Percentiles rank a stretch among this genome's conserved stretches.
Conservation (phyloP, 2,113 vertebrate genomes). For the Trichechus manatus region DNA sequence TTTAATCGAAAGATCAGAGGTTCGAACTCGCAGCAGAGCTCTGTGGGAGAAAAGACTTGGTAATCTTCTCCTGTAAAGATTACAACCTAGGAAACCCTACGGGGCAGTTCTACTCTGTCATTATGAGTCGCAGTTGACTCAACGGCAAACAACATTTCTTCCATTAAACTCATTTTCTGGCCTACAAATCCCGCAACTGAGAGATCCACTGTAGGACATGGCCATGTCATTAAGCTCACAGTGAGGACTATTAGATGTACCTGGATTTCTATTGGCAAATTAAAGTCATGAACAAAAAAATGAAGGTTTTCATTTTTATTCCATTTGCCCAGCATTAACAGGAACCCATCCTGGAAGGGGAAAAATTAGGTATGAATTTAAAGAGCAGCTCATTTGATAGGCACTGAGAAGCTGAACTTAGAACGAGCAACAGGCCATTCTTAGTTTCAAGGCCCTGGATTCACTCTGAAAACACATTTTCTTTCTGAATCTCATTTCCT, state of each 20-base stretch:
- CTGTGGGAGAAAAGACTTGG: too few relatives aligned
- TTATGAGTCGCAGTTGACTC: too few relatives aligned
- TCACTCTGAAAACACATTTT: background rate
- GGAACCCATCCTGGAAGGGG: background rate
- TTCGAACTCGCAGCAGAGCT: too few relatives aligned
- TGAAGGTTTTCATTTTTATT: slow-evolving; percentile 18
- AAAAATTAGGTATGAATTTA: background rate
- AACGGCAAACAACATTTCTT: background rate
- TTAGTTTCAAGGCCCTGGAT: background rate
- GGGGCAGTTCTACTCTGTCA: too few relatives aligned
- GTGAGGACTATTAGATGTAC: background rate
- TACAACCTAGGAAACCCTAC: too few relatives aligned
- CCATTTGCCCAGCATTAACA: background rate
- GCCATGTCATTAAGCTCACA: background rate
- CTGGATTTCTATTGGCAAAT: background rate
- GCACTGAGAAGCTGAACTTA: background rate
- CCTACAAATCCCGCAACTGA: background rate
- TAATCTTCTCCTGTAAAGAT: too few relatives aligned
- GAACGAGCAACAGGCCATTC: background rate
- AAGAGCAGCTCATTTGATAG: background rate
- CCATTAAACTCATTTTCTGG: background rate
- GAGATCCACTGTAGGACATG: background rate
- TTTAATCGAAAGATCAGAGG: too few relatives aligned
- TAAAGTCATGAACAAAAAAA: slow-evolving; percentile 24
- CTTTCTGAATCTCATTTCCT: slow-evolving; percentile 37